Evolutionary conservation across 2,113 vertebrate species (phyloP).

Genomic region (Thoracochromis brauschi): DNA sequence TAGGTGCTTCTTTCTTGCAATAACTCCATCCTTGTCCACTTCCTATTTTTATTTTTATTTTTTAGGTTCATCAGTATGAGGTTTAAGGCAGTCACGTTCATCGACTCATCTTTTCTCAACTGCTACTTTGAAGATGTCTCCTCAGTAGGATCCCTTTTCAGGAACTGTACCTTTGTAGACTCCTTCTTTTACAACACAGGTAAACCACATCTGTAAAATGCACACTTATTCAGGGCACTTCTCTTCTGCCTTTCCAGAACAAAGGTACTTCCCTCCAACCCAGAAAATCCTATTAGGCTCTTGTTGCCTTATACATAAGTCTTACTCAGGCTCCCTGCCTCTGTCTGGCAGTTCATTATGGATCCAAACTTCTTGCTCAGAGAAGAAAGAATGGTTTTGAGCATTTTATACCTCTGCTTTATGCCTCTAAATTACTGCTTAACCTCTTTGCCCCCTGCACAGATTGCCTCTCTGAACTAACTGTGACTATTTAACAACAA

Average conservation of each 20-base stretch:
- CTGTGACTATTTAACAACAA: background rate
- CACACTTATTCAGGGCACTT: background rate
- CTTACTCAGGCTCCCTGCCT: background rate
- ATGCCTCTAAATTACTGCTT: slow-evolving; percentile 30
- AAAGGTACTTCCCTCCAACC: background rate
- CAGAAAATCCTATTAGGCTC: slow-evolving; percentile 8
- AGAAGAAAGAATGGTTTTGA: background rate
- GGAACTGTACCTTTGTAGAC: slow-evolving; percentile 86
- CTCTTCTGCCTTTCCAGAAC: background rate
- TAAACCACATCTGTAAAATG: slow-evolving; percentile 27
- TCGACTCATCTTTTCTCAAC: slow-evolving; percentile 86
- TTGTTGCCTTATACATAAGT: background rate
- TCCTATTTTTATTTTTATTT: background rate
- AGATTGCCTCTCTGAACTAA: slow-evolving; percentile 20
- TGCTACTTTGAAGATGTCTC: slow-evolving; percentile 92
- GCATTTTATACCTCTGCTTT: slow-evolving; percentile 28
- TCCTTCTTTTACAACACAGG: slow-evolving; percentile 89
- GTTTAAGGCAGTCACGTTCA: slow-evolving; percentile 90
- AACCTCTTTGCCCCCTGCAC: background rate
- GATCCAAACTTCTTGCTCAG: background rate
- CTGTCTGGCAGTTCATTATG: slow-evolving; percentile 20
- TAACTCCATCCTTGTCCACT: background rate
- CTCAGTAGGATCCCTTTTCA: slow-evolving; percentile 87
- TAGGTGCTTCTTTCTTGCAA: background rate
- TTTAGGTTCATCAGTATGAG: slow-evolving; percentile 87